Conservation (phyloP, 2,888 invertebrate species). For the Aelia acuminata region DNA sequence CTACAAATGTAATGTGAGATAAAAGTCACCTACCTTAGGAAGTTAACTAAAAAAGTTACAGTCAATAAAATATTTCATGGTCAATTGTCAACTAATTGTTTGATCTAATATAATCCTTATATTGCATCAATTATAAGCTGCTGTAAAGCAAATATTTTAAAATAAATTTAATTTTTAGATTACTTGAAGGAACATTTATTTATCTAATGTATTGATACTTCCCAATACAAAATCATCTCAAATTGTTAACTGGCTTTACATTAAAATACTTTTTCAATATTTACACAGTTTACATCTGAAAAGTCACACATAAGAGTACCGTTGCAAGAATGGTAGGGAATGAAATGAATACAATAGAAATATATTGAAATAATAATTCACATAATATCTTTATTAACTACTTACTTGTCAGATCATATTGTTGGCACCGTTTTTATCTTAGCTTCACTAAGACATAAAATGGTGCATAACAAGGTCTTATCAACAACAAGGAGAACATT, state of each 20-base stretch:
- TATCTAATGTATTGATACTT: not conserved
- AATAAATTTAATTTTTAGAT: constrained; percentile 32
- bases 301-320: constrained; percentile 44
- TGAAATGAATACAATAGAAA: constrained; percentile 57
- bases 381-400: constrained; percentile 65
- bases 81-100: constrained; percentile 49
- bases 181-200: constrained; percentile 44
- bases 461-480: constrained; percentile 66
- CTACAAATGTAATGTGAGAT: constrained; percentile 48
- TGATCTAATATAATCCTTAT: constrained; percentile 36
- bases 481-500: constrained; percentile 71
- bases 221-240: constrained; percentile 46
- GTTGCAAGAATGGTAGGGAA: constrained; percentile 30
- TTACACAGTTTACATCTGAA: constrained; percentile 33
- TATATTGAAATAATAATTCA: constrained; percentile 64
- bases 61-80: constrained; percentile 39
- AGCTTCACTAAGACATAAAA: constrained; percentile 59
- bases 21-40: constrained; percentile 48
- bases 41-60: constrained; percentile 37
- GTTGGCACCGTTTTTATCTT: constrained; percentile 62
- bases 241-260: constrained; percentile 8
- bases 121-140: constrained; percentile 38
- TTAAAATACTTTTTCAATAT: constrained; percentile 37
- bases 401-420: constrained; percentile 66
- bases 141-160: constrained; percentile 42